phyloP scores from a whole-genome alignment of 2,113 vertebrate species.

The Rhinichthys klamathensis region DNA sequence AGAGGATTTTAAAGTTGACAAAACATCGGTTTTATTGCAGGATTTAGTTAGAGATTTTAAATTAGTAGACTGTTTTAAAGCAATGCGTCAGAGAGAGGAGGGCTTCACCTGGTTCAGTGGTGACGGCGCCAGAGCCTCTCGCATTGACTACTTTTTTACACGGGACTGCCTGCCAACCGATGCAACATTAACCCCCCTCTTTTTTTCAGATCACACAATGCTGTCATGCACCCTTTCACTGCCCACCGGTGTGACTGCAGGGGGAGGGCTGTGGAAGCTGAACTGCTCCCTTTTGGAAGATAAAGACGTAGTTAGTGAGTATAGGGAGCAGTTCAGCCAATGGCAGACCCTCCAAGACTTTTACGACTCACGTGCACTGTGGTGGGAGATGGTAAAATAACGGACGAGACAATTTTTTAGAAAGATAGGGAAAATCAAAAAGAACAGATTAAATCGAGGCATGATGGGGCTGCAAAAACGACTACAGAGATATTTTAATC shows the following conservation, averaged over 20 bases:
- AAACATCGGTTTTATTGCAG: no score
- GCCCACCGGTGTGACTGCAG: neutral
- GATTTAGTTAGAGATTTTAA: no score
- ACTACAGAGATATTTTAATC: no score
- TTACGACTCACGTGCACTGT: conserved; percentile 17
- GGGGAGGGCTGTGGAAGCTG: conserved; percentile 45
- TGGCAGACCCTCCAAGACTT: conserved; percentile 43
- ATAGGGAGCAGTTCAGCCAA: neutral
- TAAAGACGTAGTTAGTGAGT: accelerated
- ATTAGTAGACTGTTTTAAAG: no score
- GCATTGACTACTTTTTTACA: no score
- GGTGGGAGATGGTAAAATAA: conserved; percentile 34
- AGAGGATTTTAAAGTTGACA: no score
- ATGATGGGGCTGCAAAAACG: conserved; percentile 7
- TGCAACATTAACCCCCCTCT: neutral
- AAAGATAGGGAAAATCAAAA: neutral
- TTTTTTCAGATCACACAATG: neutral
- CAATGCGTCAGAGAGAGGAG: no score
- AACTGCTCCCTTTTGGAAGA: conserved; percentile 41
- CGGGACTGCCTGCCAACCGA: neutral
- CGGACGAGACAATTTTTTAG: neutral
- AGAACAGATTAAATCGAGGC: neutral
- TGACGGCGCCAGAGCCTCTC: no score
- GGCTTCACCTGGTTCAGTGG: no score
- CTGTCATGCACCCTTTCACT: conserved; percentile 31